Evolutionary conservation across 2,888 invertebrate genomes (phyloP).

Genomic region (Mactromeris polynyma): DNA sequence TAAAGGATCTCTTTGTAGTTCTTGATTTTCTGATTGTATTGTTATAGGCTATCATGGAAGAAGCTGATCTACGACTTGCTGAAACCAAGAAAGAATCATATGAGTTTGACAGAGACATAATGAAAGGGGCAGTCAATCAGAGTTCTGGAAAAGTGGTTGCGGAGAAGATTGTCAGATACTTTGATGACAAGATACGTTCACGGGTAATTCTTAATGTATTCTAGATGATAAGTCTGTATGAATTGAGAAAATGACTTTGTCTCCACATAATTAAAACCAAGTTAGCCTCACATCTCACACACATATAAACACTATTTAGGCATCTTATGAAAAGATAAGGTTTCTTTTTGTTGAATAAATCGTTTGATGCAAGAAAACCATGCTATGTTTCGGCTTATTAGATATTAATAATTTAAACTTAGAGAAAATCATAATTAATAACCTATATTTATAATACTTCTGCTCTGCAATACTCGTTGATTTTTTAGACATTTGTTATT

Average conservation of each 20-base stretch:
- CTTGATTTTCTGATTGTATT: background rate
- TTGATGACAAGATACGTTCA: conserved; percentile 85
- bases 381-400: background rate
- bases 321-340: too few species aligned
- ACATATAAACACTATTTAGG: too few species aligned
- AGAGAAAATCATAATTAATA: too few species aligned
- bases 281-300: too few species aligned
- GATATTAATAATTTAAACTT: too few species aligned
- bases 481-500: too few species aligned
- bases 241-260: too few species aligned
- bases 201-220: conserved; percentile 84
- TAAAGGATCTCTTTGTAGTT: background rate
- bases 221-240: too few species aligned
- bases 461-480: too few species aligned
- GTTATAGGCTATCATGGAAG: conserved; percentile 86
- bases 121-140: conserved; percentile 84
- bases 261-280: too few species aligned
- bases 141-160: conserved; percentile 85
- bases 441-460: too few species aligned
- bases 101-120: conserved; percentile 87
- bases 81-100: conserved; percentile 86
- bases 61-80: conserved; percentile 84
- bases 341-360: background rate
- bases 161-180: conserved; percentile 86
- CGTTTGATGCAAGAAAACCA: background rate